Evolutionary conservation across 2,888 invertebrate species (phyloP).

Genomic region (Drosophila ochracea): DNA sequence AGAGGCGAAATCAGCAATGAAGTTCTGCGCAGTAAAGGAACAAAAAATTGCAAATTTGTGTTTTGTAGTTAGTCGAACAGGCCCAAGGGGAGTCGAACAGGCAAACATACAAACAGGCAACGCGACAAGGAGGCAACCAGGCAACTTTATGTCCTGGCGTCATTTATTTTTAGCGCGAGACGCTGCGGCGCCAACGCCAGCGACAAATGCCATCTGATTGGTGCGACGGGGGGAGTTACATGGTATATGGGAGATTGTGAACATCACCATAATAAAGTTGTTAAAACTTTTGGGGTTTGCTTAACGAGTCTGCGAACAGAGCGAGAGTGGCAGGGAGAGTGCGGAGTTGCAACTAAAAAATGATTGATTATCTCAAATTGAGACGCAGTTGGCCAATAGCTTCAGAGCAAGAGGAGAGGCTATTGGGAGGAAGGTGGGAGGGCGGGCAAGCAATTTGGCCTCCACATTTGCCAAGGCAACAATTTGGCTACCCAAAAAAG

Average conservation of each 20-base stretch:
- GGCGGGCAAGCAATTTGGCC: conserved; percentile 26
- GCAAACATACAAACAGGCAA: neutral
- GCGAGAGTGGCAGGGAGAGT: neutral
- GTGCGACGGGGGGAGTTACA: neutral
- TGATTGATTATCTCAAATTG: conserved; percentile 72
- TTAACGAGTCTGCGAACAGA: conserved; percentile 43
- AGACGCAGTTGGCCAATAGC: conserved; percentile 52
- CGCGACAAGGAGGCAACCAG: conserved; percentile 5
- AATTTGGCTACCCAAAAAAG: conserved; percentile 21
- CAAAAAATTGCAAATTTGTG: conserved; percentile 77
- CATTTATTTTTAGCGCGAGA: conserved; percentile 77
- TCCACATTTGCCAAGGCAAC: conserved; percentile 54
- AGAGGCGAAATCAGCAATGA: conserved; percentile 32
- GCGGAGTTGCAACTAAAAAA: conserved; percentile 46
- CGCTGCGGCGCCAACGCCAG: conserved; percentile 68
- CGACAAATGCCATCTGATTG: conserved; percentile 35
- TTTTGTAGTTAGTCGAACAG: conserved; percentile 54
- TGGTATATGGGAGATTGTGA: conserved; percentile 4
- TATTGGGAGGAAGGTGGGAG: no score
- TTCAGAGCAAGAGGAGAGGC: neutral
- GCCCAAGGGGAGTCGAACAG: neutral
- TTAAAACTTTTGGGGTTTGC: conserved; percentile 61
- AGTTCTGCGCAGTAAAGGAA: conserved; percentile 50
- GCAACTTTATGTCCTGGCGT: conserved; percentile 49
- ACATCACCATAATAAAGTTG: conserved; percentile 69